phyloP scores from a whole-genome alignment of 1,140 invertebrate species.

The Rhopalosiphum padi region DNA sequence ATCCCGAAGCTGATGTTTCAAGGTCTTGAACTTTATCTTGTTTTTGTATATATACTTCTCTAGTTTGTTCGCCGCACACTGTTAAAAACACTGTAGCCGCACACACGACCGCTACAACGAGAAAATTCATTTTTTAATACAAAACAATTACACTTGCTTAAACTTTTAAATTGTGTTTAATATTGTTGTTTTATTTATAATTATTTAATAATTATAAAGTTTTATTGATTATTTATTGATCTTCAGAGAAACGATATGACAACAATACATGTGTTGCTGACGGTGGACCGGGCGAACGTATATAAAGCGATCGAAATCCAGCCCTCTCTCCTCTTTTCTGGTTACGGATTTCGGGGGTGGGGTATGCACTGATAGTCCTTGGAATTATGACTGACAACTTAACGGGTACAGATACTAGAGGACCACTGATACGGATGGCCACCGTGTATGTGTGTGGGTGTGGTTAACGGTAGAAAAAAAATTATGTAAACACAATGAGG shows the following conservation, averaged over 20 bases:
- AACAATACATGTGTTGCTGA: not conserved
- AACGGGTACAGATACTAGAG: not conserved
- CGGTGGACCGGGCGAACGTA: not conserved
- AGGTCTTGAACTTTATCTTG: constrained; percentile 61
- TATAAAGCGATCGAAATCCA: not conserved
- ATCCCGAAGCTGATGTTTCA: constrained; percentile 67
- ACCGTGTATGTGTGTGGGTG: not conserved
- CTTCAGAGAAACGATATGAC: not conserved
- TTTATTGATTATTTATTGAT: not conserved
- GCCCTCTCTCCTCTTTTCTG: not conserved
- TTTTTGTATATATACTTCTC: not conserved
- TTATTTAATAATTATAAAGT: not conserved
- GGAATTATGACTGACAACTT: not conserved
- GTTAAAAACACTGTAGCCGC: not conserved
- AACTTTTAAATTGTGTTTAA: not conserved
- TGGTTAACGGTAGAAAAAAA: not conserved
- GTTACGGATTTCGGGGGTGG: too few relatives aligned
- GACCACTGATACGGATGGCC: not conserved
- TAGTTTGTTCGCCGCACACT: not conserved
- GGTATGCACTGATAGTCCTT: not conserved
- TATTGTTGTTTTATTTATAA: not conserved
- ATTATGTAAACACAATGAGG: constrained; percentile 7
- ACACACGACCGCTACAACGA: not conserved
- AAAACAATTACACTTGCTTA: not conserved
- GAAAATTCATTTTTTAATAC: not conserved